These are phyloP conservation scores for Sebastes cheni DNA, from an alignment of 2,797 vertebrate genomes.

Conservation along the genomic window DNA sequence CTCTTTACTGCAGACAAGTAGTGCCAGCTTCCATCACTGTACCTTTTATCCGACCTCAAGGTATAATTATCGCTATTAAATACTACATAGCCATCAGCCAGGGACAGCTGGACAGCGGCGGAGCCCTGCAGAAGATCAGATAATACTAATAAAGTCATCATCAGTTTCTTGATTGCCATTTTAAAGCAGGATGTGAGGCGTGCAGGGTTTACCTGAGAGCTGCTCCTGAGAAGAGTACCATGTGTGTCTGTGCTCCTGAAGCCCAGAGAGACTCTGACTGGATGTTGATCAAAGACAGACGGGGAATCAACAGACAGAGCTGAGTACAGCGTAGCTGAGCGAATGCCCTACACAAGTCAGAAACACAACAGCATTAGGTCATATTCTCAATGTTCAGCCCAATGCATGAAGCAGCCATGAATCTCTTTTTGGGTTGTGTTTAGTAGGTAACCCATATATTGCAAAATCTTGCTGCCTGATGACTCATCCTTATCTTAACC, in stretches of 20 bases:
- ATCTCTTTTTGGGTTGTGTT: not conserved
- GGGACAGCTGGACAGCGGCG: constrained; percentile 48
- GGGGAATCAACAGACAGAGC: constrained; percentile 27
- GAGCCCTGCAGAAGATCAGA: constrained; percentile 30
- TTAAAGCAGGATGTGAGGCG: not conserved
- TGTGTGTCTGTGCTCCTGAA: constrained; percentile 55
- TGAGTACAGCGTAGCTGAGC: constrained; percentile 35
- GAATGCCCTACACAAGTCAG: constrained; percentile 47
- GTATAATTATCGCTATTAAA: constrained; percentile 47
- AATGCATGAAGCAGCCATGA: not conserved
- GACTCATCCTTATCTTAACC: too few species aligned
- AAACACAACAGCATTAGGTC: not conserved
- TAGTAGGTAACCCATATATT: too few species aligned
- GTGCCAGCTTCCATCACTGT: constrained; percentile 73
- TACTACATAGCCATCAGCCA: constrained; percentile 59
- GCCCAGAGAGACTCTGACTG: constrained; percentile 57
- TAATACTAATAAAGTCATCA: not conserved
- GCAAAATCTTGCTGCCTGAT: too few species aligned
- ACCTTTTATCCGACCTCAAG: constrained; percentile 58
- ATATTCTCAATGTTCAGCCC: not conserved
- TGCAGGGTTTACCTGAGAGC: constrained; percentile 48
- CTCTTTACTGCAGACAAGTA: constrained; percentile 61
- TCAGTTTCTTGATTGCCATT: not conserved
- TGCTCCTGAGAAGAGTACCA: constrained; percentile 45
- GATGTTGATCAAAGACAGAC: not conserved